Base-by-base conservation (phyloP, 2,797 vertebrate species). In the Lagocephalus sceleratus region DNA sequence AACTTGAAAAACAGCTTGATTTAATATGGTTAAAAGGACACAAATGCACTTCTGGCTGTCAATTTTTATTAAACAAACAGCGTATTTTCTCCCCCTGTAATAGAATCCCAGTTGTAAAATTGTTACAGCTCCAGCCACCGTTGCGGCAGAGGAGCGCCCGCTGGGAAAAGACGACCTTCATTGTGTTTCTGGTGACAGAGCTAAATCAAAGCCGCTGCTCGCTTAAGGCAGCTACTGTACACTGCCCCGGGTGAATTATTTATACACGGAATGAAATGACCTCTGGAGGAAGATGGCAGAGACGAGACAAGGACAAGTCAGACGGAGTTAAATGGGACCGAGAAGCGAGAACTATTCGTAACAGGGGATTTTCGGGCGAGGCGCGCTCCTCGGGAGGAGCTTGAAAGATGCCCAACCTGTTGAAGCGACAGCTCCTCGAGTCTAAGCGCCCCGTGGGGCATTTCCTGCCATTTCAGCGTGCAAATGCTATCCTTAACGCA, bases 121-220 rank as follows among this genome's bases (percentile, higher is more conserved):
- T 53, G 62, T 65, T 66, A 66, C 46, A 73, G 71, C 23, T 12
- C 16, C 63, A 75, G 76, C 67, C 67, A 49, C 47, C 32, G 5
- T 26, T 76, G 74, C 79, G 67, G 60, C 79, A 63, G 50, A 56
- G 54, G 49, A 73, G 60, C 62, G 65, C 74, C 62, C 69, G 23
- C 23, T 51, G 67, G 63, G 69, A 69, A 80, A 57, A 77, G 63
- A 68, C 75, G 77, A 87, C 87, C 85, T 89, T 88, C 81, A 69
- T 38, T 60, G 66, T 71, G 61, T 59, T 75, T 78, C 66, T 69
- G 58, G 71, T 82, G 82, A 83, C 75, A 68, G 54, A 69, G 69
- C 79, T 79, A 84, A 88, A 88, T 87, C 87, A 87, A 76, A 84
- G 73, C 73, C 70, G 74, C 76, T 75, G 78, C 82, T 85, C 78